Base-by-base conservation (phyloP, 2,888 invertebrate genomes). In the Drosophila vallismaia region DNA sequence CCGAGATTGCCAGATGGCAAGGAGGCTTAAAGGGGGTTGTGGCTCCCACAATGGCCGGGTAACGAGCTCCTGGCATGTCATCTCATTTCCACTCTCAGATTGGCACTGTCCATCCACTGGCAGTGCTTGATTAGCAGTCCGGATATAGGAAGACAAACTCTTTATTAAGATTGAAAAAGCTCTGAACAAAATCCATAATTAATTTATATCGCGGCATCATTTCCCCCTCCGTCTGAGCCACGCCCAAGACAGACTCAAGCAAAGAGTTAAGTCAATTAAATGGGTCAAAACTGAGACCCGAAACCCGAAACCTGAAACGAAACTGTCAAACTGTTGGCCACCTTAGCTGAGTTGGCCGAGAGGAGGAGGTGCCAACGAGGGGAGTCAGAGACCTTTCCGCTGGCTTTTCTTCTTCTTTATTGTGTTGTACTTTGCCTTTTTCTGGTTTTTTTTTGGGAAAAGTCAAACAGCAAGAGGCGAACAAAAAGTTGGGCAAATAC, bases 401-500 rank as follows among this genome's bases (percentile, higher is more conserved):
- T n/a, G 36, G n/a, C 45, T 49, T 49, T 69, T 68, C 46, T 33
- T 38, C 12, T 40, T 48, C 38, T 36, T 42, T 48, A 19, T 19
- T 19, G 19, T 19, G 19, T 49, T 52, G 42, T 28, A 31, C 31
- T 40, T 56, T 3, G n/a, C 12, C 48, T 14, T 49, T 26, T 51
- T 54, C 48, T 54, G 19, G 1, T 51, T 50, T 54, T 10, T 40
- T 12, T 62, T 62, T 70, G 28, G 36, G 26, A 63, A 54, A 86
- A 82, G 83, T 82, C 77, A 67, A 79, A 75, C 62, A 57, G 45
- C 59, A 69, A 79, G 60, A 58, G 55, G 75, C 63, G 54, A 31
- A 69, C 29, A 66, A 85, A 81, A 81, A 84, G 68, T 86, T 82
- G 73, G 55, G 72, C 85, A 82, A 82, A 82, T 84, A 86, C 75